Percentiles rank a stretch among this genome's conserved stretches.
Evolutionary conservation across 2,888 invertebrate genomes (phyloP).

Genomic region (Megamerina dolium): DNA sequence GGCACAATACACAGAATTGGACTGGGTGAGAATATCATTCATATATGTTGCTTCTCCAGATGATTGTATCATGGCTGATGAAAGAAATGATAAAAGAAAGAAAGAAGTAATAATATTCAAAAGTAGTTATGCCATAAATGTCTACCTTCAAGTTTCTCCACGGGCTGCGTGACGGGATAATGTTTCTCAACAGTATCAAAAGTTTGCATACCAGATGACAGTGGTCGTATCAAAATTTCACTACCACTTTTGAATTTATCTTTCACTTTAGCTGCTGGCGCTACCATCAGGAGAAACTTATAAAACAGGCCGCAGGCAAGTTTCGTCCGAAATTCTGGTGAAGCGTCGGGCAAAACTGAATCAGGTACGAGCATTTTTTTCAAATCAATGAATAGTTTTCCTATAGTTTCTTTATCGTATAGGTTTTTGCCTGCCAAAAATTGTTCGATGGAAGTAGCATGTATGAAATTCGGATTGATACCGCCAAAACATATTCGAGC

Average conservation of each 20-base stretch:
- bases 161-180: slow-evolving; percentile 72
- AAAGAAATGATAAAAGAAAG: background rate
- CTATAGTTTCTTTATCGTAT: slow-evolving; percentile 47
- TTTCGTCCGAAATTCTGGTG: slow-evolving; percentile 60
- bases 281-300: slow-evolving; percentile 58
- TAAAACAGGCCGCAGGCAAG: slow-evolving; percentile 72
- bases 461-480: slow-evolving; percentile 53
- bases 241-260: slow-evolving; percentile 56
- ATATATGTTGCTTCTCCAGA: slow-evolving; percentile 71
- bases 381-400: slow-evolving; percentile 53
- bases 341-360: slow-evolving; percentile 59
- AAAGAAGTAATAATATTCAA: background rate
- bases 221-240: slow-evolving; percentile 54
- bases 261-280: slow-evolving; percentile 52
- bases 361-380: slow-evolving; percentile 59
- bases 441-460: slow-evolving; percentile 55
- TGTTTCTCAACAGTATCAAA: slow-evolving; percentile 62
- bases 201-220: slow-evolving; percentile 62
- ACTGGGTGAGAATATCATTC: slow-evolving; percentile 61
- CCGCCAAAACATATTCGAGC: slow-evolving; percentile 60
- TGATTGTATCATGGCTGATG: slow-evolving; percentile 58
- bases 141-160: slow-evolving; percentile 64
- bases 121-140: background rate
- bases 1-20: slow-evolving; percentile 56
- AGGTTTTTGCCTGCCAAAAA: slow-evolving; percentile 50